Base-by-base conservation (phyloP, 1,140 invertebrate species). In the Brachionus rubens region DNA sequence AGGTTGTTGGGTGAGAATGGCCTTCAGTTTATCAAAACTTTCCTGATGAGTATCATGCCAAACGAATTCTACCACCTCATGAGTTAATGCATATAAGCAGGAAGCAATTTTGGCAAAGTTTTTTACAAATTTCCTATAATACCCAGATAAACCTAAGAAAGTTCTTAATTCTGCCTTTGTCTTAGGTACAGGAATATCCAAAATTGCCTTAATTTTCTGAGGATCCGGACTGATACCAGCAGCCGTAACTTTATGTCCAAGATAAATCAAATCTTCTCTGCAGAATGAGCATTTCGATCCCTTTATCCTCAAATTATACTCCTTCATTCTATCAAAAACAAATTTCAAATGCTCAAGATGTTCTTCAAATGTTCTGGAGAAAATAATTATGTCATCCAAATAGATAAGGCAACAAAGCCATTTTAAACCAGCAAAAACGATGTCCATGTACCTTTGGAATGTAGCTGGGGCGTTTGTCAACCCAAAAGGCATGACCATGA, bases 271-370 rank as follows among this genome's bases (percentile, higher is more conserved):
- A 59, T 82, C 77, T n/a, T 54, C 56, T 56, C 80, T 77, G 30
- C 78, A 81, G 77, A 86, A 86, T 30, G 82, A 65, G 33, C 80
- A 83, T 81, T 86, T 86, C 59, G 80, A 50, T 0, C 82, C 77
- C 19, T 84, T 86, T 2, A 87, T 78, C 7, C 81, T 85, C 1
- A 87, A 76, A 14, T 81, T 80, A 5, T 82, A 81, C 41, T 67
- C 40, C 12, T 16, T 7, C n/a, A 68, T 24, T n/a, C 36, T 68
- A 14, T 68, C 10, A 9, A 68, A 24, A 2, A 68, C 33, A 21
- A 14, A 48, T 2, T 4, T 43, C n/a, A 68, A 12, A 19, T 68
- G 62, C 2, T 43, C 10, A 7, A 68, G 3, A 48, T 70, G 56
- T 28, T 72, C 16, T 26, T 67, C 43, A 36, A 67, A 56, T n/a